Evolutionary conservation across 2,113 vertebrate species (phyloP), one percentile per base, ranked within the genome.

Genomic region (Bostrychus sinensis): DNA sequence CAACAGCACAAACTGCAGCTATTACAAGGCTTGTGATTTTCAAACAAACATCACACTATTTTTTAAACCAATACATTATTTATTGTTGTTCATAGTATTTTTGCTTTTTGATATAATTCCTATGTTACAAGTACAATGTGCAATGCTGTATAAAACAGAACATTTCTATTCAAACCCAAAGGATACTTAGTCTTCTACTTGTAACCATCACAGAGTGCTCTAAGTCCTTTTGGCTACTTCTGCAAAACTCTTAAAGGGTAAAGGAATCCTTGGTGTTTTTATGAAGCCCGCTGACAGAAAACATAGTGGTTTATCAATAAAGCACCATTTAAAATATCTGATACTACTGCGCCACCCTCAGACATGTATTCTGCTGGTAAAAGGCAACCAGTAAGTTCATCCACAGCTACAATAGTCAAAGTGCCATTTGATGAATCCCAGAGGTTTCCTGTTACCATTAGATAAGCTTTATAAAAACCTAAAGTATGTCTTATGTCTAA

Each of bases 91-190:
- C 86, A 83, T 88, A 74, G 75, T 89, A 86, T 87, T 87, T 84
- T 70, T 51, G 48, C 56, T 70, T 72, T 82, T 89, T 22, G 75
- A 91, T 91, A 91, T 88, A 89, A 84, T 85, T 89, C 82, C 82
- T 91, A 89, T 91, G 65, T 89, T 89, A 89, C 89, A 87, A 79
- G 72, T 89, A 89, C 86, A 89, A 89, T 90, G 89, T 91, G 89
- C 89, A 91, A 89, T 91, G 85, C 81, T 84, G 85, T 91, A 91
- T 89, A 88, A 91, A 91, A 84, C 79, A 86, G 88, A 86, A 89
- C 66, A 65, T 80, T 75, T 88, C 79, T 87, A 87, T 85, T 83
- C 71, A 86, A 88, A 84, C 70, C 75, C 81, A 89, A 87, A 88
- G 71, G 86, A 88, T 88, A 86, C 85, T 88, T 88, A 81, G 36